Base-by-base conservation (phyloP, 2,113 vertebrate species). In the Nesogale talazaci region DNA sequence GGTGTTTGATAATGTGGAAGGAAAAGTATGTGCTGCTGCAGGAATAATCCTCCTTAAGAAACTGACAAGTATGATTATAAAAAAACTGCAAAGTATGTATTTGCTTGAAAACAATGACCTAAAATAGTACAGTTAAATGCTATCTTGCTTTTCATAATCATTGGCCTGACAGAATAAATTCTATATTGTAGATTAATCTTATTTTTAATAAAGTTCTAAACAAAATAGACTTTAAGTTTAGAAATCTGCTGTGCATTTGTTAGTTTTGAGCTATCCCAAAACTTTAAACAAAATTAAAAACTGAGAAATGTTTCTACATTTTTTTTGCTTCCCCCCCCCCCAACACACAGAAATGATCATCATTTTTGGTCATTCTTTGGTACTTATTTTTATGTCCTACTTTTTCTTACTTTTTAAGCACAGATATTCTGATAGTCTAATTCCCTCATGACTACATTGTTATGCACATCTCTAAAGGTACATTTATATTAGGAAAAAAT, bases 61-160 rank as follows among this genome's bases (percentile, higher is more conserved):
- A 94, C 0, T 96, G 95, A 95, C 96, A 97, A 96, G 97, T 31
- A 89, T 63, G 89, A 93, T 96, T 96, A 98, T 88, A 94, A 86
- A 96, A 96, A 96, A 72, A 92, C 75, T 89, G 83, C 56, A 92
- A 98, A 97, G 89, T 92, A 95, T 29, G 59, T 79, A 91, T 97
- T 96, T 96, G 91, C 79, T 88, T 79, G 95, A 94, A 88, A 87
- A 88, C 61, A 90, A 88, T 96, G 93, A 84, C 85, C 72, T 92
- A 92, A 97, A 97, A 96, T 92, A 80, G 77, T 86, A 84, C 17
- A 89, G 77, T 80, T 95, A 96, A 92, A 91, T 40, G 3, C 1
- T 92, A 88, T 94, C 92, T 92, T 94, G 15, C 95, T 95, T 93
- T 96, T 94, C 52, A 1, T 76, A 83, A 94, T 89, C 52, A 1